Conservation (phyloP, 2,113 vertebrate genomes). For the Eclectus roratus region DNA sequence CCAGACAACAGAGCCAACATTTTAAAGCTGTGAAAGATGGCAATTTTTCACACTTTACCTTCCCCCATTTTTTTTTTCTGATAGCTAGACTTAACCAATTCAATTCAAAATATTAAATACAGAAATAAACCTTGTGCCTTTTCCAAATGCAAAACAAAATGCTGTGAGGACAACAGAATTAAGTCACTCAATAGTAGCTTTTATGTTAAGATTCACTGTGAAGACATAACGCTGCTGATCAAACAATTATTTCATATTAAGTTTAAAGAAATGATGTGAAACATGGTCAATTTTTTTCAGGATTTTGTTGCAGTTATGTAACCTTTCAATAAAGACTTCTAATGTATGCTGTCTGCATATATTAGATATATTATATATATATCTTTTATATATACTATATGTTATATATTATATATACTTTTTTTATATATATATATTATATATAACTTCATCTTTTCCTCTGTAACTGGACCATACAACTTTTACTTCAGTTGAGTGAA, state of each 20-base stretch:
- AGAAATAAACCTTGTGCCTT: background rate
- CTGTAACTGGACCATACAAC: background rate
- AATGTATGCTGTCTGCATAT: background rate
- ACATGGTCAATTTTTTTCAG: background rate
- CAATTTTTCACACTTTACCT: conserved; percentile 59
- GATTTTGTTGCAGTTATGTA: background rate
- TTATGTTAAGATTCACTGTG: background rate
- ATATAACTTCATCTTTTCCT: background rate
- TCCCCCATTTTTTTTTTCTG: background rate
- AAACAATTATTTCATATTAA: background rate
- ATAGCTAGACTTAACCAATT: conserved; percentile 31
- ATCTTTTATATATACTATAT: too few relatives aligned
- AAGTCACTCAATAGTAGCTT: background rate
- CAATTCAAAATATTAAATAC: conserved; percentile 13
- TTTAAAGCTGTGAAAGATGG: conserved; percentile 69
- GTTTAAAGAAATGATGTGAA: background rate
- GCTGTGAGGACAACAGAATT: background rate
- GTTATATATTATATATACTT: too few relatives aligned
- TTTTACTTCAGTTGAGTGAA: background rate
- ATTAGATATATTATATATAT: too few relatives aligned
- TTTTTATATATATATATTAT: too few relatives aligned
- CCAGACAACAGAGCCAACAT: conserved; percentile 63
- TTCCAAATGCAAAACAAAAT: background rate
- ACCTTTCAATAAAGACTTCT: background rate
- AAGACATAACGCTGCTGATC: background rate